Evolutionary conservation across 2,888 invertebrate species (phyloP), one percentile per base, ranked within the genome.

Genomic region (Catocala nupta): DNA sequence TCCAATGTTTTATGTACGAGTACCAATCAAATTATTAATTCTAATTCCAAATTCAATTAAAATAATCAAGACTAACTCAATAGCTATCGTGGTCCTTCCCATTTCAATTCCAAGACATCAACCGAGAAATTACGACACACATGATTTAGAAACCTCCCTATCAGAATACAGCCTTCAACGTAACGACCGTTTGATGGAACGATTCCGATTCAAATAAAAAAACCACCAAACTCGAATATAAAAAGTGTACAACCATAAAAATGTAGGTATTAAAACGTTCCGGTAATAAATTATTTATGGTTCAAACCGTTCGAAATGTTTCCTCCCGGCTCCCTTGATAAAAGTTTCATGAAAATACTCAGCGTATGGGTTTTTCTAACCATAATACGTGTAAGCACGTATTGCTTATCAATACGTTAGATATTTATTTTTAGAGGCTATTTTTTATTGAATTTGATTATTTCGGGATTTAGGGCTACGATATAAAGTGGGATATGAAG

Each of bases 281-380:
- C 63, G 63, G 70, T 76, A 81, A 79, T 83, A 81, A 81, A 83
- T 83, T 72, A 81, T 83, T 83, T 83, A 83, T 81, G 70, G 72
- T 70, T 65, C 54, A 59, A 62, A 63, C 59, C 70, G 62, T 39
- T 39, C 8, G 36, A 39, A 39, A 39, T 39, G 36, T 63, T 71
- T 73, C 25, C 70, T 64, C 68, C 66, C 70, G 66, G 59, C 66
- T 75, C 69, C 59, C 72, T 71, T 81, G 79, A 81, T 83, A 81
- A 82, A 83, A 82, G 70, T 82, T 83, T 82, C 76, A 83, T 77
- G 81, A 62, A 74, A 73, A 70, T 68, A 68, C 68, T 76, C 72
- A 81, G 65, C 73, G 73, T 75, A 81, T 75, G 81, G 69, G 68
- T 74, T 71, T 72, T 71, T 67, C 65, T 71, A 71, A 73, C 68